Conservation (phyloP, 2,113 vertebrate genomes). For the Canis aureus region DNA sequence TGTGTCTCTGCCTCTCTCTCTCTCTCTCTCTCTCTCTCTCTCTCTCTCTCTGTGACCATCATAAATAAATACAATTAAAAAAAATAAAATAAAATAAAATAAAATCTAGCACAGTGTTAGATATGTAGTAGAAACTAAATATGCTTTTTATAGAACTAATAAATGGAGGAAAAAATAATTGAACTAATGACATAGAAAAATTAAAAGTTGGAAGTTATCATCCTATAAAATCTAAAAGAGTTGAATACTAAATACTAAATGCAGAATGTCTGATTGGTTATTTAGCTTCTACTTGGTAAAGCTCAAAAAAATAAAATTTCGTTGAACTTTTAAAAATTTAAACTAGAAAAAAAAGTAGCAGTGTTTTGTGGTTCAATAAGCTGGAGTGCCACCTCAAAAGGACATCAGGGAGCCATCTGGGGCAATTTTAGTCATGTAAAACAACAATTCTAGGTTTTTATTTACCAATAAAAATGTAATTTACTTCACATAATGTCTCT, state of each 20-base stretch:
- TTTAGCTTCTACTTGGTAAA: conserved; percentile 10
- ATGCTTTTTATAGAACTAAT: neutral
- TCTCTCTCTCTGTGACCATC: too few relatives aligned
- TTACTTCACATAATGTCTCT: conserved; percentile 69
- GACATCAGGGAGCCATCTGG: conserved; percentile 38
- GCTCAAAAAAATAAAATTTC: neutral
- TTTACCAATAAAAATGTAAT: conserved; percentile 75
- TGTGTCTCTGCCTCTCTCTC: too few relatives aligned
- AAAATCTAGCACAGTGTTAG: neutral
- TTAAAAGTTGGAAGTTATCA: neutral
- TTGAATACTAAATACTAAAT: neutral
- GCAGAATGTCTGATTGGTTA: neutral
- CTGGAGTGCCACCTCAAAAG: conserved; percentile 19
- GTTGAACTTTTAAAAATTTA: conserved; percentile 56
- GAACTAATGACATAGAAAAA: neutral
- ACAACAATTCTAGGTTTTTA: conserved; percentile 61
- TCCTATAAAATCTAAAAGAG: neutral
- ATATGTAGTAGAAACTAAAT: neutral
- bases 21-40: too few relatives aligned
- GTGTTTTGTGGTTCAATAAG: conserved; percentile 63
- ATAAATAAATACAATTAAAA: too few relatives aligned
- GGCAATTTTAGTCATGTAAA: conserved; percentile 53
- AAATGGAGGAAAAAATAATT: neutral
- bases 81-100: too few relatives aligned
- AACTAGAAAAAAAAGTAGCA: neutral